Conservation (phyloP, 1,140 invertebrate genomes). For the Mycetomoellerius zeteki region DNA sequence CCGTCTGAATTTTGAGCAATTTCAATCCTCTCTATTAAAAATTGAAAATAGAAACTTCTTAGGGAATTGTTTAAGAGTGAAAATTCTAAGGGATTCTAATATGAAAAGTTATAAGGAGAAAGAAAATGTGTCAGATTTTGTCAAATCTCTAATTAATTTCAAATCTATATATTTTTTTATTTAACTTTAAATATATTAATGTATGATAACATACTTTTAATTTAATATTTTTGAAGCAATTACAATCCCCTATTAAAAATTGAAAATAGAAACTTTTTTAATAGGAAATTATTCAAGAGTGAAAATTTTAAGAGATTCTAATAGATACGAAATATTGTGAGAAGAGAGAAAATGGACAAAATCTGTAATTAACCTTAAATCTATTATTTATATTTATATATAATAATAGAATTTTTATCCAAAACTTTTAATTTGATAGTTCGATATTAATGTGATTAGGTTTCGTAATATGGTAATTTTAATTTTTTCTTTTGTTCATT, state of each 20-base stretch:
- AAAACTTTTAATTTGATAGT: neutral
- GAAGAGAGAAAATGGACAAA: neutral
- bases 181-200: neutral
- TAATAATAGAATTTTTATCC: too few species aligned
- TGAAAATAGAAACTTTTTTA: constrained; percentile 4
- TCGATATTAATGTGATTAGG: neutral
- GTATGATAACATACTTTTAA: too few species aligned
- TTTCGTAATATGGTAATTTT: neutral
- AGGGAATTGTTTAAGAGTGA: neutral
- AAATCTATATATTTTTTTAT: neutral
- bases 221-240: neutral
- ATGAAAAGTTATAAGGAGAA: neutral
- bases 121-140: neutral
- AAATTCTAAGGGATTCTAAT: neutral
- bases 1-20: constrained; percentile 18
- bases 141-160: neutral
- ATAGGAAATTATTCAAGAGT: neutral
- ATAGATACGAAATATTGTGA: neutral
- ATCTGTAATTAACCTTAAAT: neutral
- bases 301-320: neutral
- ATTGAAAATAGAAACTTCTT: constrained; percentile 26
- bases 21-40: neutral
- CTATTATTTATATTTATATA: neutral
- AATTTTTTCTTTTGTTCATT: neutral
- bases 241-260: constrained; percentile 11